phyloP scores from a whole-genome alignment of 2,113 vertebrate species.

The Thryonomys swinderianus region DNA sequence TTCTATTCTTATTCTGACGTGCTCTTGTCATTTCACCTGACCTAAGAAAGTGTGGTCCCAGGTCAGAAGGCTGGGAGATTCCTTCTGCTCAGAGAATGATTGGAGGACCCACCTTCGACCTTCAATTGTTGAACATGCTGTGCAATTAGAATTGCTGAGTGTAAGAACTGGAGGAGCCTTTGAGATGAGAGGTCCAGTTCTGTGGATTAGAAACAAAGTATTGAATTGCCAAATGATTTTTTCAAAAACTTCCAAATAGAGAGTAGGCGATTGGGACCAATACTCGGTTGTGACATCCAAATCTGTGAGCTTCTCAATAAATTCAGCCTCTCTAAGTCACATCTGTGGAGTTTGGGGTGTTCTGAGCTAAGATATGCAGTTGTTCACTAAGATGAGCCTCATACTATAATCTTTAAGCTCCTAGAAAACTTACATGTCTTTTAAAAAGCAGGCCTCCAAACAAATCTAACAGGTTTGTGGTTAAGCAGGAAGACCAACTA shows the following conservation, averaged over 20 bases:
- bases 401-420: constrained; percentile 24
- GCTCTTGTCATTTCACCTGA: constrained; percentile 61
- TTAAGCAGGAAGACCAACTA: constrained; percentile 29
- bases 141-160: constrained; percentile 31
- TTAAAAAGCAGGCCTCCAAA: constrained; percentile 1
- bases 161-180: not conserved
- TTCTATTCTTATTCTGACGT: constrained; percentile 64
- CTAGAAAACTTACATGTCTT: not conserved
- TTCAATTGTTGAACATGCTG: constrained; percentile 38
- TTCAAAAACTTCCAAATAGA: constrained; percentile 27
- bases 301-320: constrained; percentile 11
- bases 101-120: constrained; percentile 13
- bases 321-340: not conserved
- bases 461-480: constrained; percentile 17
- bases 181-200: not conserved
- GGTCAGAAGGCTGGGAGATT: constrained; percentile 64
- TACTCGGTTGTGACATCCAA: not conserved
- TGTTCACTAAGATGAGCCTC: not conserved
- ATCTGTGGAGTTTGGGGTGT: not conserved
- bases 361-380: constrained; percentile 37
- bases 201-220: constrained; percentile 22
- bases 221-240: constrained; percentile 46
- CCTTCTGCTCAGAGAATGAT: constrained; percentile 58
- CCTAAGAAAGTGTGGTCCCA: constrained; percentile 31
- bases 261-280: constrained; percentile 8